These are phyloP conservation scores for Bombus confusus DNA, from an alignment of 1,140 invertebrate species.

Conservation along the genomic window DNA sequence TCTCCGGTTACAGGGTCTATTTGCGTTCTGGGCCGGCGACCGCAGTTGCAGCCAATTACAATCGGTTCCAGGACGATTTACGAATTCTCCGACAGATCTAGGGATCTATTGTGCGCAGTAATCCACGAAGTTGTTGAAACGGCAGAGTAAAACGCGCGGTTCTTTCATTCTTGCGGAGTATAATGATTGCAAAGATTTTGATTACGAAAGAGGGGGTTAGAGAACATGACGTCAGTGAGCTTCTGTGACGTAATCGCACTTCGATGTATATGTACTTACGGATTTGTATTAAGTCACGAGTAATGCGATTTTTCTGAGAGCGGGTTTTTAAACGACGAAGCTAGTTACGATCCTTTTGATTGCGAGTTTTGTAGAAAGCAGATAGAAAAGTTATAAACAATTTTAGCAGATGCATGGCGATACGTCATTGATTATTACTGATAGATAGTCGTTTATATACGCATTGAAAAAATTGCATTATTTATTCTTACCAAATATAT, in stretches of 20 bases:
- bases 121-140: background rate
- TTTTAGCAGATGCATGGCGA: background rate
- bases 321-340: background rate
- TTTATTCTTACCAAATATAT: background rate
- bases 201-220: background rate
- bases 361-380: background rate
- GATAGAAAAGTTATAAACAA: background rate
- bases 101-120: background rate
- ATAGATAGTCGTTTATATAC: background rate
- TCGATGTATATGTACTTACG: background rate
- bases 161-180: background rate
- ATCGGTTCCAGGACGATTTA: background rate
- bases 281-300: background rate
- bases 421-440: background rate
- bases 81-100: background rate
- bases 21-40: constrained; percentile 67
- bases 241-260: constrained; percentile 33
- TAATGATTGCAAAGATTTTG: background rate
- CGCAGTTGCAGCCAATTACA: constrained; percentile 24
- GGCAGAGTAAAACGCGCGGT: background rate
- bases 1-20: constrained; percentile 80
- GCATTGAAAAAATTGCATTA: background rate
- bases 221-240: constrained; percentile 43
- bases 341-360: background rate
- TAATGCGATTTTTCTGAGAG: background rate